Percentiles rank a stretch among this genome's conserved stretches.
phyloP scores from a whole-genome alignment of 2,113 vertebrate species.

The Lagopus leucura region DNA sequence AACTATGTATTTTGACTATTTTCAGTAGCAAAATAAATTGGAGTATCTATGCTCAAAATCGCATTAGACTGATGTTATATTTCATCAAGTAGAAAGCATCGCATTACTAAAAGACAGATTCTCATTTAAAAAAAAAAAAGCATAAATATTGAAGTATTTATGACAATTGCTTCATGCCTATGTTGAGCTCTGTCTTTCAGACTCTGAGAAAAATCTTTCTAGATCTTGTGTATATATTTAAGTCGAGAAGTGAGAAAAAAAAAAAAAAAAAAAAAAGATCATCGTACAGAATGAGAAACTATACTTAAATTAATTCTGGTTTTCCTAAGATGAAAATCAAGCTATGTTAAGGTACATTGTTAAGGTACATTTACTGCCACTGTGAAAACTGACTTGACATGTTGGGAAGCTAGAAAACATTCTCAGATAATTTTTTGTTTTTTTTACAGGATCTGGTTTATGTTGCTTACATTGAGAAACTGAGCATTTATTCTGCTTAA shows the following conservation, averaged over 20 bases:
- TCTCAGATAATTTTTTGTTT: background rate
- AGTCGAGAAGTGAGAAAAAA: background rate
- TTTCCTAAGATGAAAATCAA: background rate
- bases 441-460: background rate
- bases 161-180: background rate
- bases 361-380: background rate
- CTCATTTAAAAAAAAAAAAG: background rate
- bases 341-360: background rate
- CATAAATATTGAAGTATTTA: background rate
- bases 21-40: background rate
- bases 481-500: background rate
- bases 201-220: background rate
- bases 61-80: background rate
- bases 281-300: background rate
- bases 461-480: background rate
- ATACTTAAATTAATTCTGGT: background rate
- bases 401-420: background rate
- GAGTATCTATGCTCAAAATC: background rate
- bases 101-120: background rate
- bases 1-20: background rate
- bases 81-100: background rate
- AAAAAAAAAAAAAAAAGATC: background rate
- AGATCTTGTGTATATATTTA: background rate
- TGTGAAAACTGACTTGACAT: background rate
- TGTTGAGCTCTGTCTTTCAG: background rate